These are phyloP conservation scores for Pangasius djambal DNA, from an alignment of 2,797 vertebrate genomes.

Conservation along the genomic window DNA sequence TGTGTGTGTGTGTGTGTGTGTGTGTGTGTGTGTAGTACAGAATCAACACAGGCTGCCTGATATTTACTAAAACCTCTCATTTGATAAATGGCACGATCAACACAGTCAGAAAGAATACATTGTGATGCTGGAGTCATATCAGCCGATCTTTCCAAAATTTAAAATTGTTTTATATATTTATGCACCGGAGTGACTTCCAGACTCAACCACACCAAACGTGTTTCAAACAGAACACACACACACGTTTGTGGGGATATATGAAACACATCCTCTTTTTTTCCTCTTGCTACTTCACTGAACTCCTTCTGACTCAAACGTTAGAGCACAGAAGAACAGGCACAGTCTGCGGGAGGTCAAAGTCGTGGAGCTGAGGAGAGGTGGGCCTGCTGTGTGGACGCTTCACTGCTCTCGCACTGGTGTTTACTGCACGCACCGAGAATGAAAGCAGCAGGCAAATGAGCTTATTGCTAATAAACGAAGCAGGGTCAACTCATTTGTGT, in stretches of 20 bases:
- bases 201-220: too few relatives aligned
- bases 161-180: background rate
- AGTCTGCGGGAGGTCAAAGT: slow-evolving; percentile 20
- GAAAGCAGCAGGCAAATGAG: slow-evolving; percentile 23
- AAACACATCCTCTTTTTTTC: background rate
- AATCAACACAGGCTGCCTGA: background rate
- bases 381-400: slow-evolving; percentile 20
- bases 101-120: background rate
- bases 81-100: slow-evolving; percentile 7
- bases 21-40: background rate
- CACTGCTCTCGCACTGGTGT: background rate
- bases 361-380: slow-evolving; percentile 5
- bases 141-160: background rate
- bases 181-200: background rate
- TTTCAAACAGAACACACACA: background rate
- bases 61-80: background rate
- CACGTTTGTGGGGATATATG: background rate
- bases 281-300: slow-evolving; percentile 7
- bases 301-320: background rate
- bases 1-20: background rate
- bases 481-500: slow-evolving; percentile 27
- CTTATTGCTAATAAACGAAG: slow-evolving; percentile 29
- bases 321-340: background rate
- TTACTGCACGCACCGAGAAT: slow-evolving; percentile 17
- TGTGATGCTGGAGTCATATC: background rate